Evolutionary conservation across 1,140 invertebrate genomes (phyloP).

Genomic region (Lysiphlebus fabarum): DNA sequence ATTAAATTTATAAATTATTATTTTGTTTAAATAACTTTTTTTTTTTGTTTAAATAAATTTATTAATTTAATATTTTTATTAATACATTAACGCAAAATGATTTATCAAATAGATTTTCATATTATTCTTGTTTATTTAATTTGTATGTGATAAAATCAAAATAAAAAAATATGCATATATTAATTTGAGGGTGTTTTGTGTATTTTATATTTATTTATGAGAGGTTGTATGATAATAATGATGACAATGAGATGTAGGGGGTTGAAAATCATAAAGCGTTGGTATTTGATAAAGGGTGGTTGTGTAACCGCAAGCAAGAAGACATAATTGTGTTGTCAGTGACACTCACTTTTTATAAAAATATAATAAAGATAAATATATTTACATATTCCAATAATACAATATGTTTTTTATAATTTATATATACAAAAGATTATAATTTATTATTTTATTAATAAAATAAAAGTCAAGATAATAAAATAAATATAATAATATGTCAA

Average conservation of each 20-base stretch:
- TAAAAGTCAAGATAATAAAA: neutral
- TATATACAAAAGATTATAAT: neutral
- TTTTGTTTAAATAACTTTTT: no score
- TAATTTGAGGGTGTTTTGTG: neutral
- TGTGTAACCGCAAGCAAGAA: conserved; percentile 13
- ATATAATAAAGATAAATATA: conserved; percentile 1
- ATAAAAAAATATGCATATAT: neutral
- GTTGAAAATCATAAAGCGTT: conserved; percentile 16
- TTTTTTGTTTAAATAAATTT: no score
- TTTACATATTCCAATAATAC: neutral
- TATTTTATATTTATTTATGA: conserved; percentile 2
- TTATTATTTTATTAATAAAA: neutral
- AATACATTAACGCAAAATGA: no score
- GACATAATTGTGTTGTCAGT: conserved; percentile 40
- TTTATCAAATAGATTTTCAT: conserved; percentile 9
- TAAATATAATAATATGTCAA: conserved; percentile 4
- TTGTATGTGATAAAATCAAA: conserved; percentile 1
- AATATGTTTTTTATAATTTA: neutral
- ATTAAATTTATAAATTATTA: neutral
- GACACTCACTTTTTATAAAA: conserved; percentile 29
- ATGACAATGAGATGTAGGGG: conserved; percentile 15
- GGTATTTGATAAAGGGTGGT: neutral
- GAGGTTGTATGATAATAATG: conserved; percentile 4
- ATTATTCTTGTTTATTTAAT: conserved; percentile 1
- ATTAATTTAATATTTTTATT: no score